Percentiles rank a stretch among this genome's conserved stretches.
phyloP scores from a whole-genome alignment of 1,140 invertebrate genomes.

The Cyclargus thomasi region DNA sequence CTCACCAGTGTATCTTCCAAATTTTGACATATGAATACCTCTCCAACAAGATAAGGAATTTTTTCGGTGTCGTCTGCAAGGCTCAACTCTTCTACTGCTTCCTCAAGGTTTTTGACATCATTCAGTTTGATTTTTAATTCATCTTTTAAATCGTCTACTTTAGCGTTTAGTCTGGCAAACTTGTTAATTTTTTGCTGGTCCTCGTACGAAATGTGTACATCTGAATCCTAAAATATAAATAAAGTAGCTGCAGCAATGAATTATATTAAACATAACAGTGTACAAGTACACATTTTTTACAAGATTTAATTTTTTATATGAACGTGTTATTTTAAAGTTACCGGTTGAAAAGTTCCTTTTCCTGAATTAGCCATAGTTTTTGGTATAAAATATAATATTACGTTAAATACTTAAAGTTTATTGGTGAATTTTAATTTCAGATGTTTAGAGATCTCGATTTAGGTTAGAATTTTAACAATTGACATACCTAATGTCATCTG shows the following conservation, averaged over 20 bases:
- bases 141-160: constrained; percentile 92
- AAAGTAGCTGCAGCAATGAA: too few species aligned
- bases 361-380: constrained; percentile 49
- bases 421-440: neutral
- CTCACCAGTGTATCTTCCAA: constrained; percentile 84
- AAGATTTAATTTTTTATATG: too few species aligned
- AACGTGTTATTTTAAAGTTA: constrained; percentile 29
- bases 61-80: constrained; percentile 87
- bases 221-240: constrained; percentile 81
- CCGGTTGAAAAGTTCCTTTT: constrained; percentile 66
- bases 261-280: too few species aligned
- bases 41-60: constrained; percentile 91
- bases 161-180: constrained; percentile 95
- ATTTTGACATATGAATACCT: constrained; percentile 89
- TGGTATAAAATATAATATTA: constrained; percentile 13
- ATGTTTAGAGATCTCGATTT: neutral
- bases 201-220: constrained; percentile 95
- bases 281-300: too few species aligned
- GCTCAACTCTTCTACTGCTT: constrained; percentile 92
- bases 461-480: constrained; percentile 11
- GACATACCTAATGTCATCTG: constrained; percentile 1
- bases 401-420: neutral
- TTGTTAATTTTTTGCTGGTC: constrained; percentile 98
- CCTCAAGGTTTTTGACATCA: constrained; percentile 93
- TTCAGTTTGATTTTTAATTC: constrained; percentile 93